Percentiles rank a stretch among this genome's conserved stretches.
phyloP scores from a whole-genome alignment of 2,113 vertebrate species.

The Sylvilagus bachmani region DNA sequence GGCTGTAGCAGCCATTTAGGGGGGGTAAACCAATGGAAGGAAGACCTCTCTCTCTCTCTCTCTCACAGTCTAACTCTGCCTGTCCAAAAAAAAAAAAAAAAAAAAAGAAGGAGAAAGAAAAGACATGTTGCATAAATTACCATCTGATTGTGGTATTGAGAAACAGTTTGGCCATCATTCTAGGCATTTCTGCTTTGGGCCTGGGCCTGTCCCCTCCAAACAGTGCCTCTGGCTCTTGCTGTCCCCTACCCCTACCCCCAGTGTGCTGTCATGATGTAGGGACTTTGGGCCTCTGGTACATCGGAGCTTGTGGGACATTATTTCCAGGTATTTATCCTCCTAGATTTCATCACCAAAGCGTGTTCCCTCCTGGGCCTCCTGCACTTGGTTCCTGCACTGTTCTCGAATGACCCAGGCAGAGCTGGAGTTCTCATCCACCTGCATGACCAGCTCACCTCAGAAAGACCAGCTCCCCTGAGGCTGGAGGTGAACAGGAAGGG shows the following conservation, averaged over 20 bases:
- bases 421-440: background rate
- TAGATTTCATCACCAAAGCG: slow-evolving; percentile 20
- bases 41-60: too few relatives aligned
- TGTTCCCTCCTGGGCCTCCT: background rate
- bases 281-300: background rate
- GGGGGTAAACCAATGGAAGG: too few relatives aligned
- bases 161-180: background rate
- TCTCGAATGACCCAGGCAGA: background rate
- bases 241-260: background rate
- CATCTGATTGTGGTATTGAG: background rate
- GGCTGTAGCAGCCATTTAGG: too few relatives aligned
- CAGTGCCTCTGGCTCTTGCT: slow-evolving; percentile 13
- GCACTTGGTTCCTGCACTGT: background rate
- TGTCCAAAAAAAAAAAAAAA: too few relatives aligned
- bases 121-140: background rate
- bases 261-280: background rate
- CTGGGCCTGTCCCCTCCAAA: background rate
- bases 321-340: slow-evolving; percentile 16
- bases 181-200: background rate
- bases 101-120: too few relatives aligned
- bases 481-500: background rate
- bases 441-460: background rate
- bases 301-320: background rate
- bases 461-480: background rate
- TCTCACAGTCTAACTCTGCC: too few relatives aligned